Evolutionary conservation across 1,140 invertebrate genomes (phyloP), one percentile per base, ranked within the genome.

Genomic region (Anagrus nilaparvatae): DNA sequence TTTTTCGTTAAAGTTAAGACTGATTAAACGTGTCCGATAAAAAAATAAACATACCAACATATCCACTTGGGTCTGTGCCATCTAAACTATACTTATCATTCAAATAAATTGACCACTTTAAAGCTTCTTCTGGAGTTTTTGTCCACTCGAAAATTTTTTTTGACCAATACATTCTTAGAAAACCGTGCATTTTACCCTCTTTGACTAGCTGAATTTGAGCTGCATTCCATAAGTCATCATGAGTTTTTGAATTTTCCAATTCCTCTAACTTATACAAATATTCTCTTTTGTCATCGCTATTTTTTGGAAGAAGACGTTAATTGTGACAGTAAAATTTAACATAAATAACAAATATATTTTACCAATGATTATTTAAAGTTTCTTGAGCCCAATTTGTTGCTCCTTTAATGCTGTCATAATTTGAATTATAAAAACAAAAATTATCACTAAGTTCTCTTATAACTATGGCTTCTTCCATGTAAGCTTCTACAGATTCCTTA

Each of bases 81-180:
- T 94, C 90, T 36, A 94, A 70, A 50, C 78, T 84, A 52, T 84
- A 94, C 55, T 79, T 81, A 60, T 94, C 88, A 70, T 95, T 95
- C 12, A 92, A 65, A 58, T 84, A 83, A 49, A 90, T 82, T 1
- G 82, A 72, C 54, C 74, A 77, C 52, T 79, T 71, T 3, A 95
- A 63, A 1, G 87, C 89, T 47, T 81, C 73, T 55, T 90, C 84
- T 0, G 89, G 89, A 13, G 69, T 74, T 19, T 69, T 54, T 0
- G 82, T 82, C 88, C 88, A 92, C 61, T 92, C 87, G 7, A 92
- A 63, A 42, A 91, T 87, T 67, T 91, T 92, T 60, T 95, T 95
- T 7, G 87, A 87, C 90, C 90, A 94, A 66, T 95, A 95, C 90
- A 94, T 94, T 36, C 89, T 67, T 34, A 94, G 63, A 59, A 89